Conservation (phyloP, 2,113 vertebrate genomes). For the Microtus oregoni region DNA sequence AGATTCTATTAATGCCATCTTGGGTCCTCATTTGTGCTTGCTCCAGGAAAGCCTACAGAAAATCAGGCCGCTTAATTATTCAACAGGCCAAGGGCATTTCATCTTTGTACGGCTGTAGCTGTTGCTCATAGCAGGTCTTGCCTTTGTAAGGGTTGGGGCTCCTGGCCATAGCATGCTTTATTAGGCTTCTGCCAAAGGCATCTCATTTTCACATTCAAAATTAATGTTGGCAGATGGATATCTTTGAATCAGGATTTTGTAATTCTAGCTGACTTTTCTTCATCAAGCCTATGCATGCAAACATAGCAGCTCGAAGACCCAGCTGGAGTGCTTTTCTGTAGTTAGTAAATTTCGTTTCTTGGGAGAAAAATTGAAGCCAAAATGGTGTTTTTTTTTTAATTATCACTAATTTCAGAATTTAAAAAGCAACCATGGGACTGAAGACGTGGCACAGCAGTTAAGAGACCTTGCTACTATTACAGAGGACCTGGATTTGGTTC, state of each 20-base stretch:
- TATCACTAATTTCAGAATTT: constrained; percentile 55
- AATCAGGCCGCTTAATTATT: constrained; percentile 11
- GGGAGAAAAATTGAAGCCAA: constrained; percentile 22
- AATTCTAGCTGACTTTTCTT: constrained; percentile 8
- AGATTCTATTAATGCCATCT: not conserved
- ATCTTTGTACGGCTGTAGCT: not conserved
- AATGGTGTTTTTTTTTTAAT: constrained; percentile 38
- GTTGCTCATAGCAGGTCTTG: not conserved
- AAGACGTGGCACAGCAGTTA: not conserved
- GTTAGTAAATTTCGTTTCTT: constrained; percentile 62
- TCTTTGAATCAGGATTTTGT: constrained; percentile 56
- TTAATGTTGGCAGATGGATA: constrained; percentile 37
- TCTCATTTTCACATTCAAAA: constrained; percentile 64
- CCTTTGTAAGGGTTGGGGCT: not conserved
- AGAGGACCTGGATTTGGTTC: not conserved
- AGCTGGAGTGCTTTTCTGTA: not conserved
- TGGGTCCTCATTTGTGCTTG: constrained; percentile 19
- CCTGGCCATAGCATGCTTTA: not conserved
- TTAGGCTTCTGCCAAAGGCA: constrained; percentile 17
- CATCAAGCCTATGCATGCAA: constrained; percentile 24
- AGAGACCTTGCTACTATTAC: not conserved
- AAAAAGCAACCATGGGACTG: not conserved
- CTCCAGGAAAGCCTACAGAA: not conserved
- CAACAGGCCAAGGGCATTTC: not conserved
- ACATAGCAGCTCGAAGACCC: not conserved